Evolutionary conservation across 2,888 invertebrate species (phyloP).

Genomic region (Drosophila fulvimacula): DNA sequence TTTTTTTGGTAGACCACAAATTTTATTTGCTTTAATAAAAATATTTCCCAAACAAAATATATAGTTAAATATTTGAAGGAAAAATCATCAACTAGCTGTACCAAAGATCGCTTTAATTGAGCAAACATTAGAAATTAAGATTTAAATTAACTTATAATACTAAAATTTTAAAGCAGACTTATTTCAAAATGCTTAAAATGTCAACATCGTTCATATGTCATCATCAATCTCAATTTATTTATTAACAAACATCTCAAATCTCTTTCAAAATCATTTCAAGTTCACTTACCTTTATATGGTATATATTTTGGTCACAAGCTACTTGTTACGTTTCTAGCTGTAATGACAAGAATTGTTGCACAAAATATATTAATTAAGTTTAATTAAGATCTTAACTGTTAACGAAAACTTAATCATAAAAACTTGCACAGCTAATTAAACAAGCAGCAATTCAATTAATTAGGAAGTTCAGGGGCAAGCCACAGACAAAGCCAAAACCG

Average conservation of each 20-base stretch:
- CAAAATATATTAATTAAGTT: slow-evolving; percentile 53
- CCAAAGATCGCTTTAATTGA: too few relatives aligned
- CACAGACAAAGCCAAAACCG: slow-evolving; percentile 43
- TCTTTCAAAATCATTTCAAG: neutral
- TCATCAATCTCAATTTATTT: neutral
- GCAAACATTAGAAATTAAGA: too few relatives aligned
- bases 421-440: slow-evolving; percentile 68
- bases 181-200: too few relatives aligned
- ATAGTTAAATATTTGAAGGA: too few relatives aligned
- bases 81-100: too few relatives aligned
- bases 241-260: neutral
- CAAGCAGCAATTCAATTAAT: slow-evolving; percentile 77
- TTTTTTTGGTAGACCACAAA: too few relatives aligned
- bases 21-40: too few relatives aligned
- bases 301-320: slow-evolving; percentile 13
- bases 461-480: slow-evolving; percentile 14
- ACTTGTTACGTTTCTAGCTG: slow-evolving; percentile 40
- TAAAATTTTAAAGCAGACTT: too few relatives aligned
- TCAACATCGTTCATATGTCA: neutral
- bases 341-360: slow-evolving; percentile 35
- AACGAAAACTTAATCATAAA: slow-evolving; percentile 55
- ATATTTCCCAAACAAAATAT: too few relatives aligned
- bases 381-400: slow-evolving; percentile 44
- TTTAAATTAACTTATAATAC: too few relatives aligned
- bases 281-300: slow-evolving; percentile 31